Percentiles rank a stretch among this genome's conserved stretches.
phyloP scores from a whole-genome alignment of 2,113 vertebrate genomes.

The Spheniscus mendiculus region DNA sequence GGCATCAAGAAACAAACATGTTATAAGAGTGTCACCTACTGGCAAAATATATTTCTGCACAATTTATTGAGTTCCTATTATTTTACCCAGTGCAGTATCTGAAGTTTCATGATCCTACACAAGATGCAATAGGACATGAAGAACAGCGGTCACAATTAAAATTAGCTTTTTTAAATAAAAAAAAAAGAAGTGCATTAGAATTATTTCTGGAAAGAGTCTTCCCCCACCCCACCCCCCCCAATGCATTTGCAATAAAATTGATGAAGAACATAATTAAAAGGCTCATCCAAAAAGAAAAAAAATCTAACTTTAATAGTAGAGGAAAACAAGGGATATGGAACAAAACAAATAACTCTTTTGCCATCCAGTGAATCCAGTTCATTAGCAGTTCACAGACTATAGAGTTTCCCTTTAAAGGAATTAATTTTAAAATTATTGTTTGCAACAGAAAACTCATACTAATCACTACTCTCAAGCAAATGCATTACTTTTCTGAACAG shows the following conservation, averaged over 20 bases:
- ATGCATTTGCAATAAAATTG: background rate
- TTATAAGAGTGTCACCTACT: conserved; percentile 17
- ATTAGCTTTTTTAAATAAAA: background rate
- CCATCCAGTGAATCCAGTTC: background rate
- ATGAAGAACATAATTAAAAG: background rate
- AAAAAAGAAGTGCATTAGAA: background rate
- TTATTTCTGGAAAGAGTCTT: background rate
- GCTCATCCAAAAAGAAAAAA: background rate
- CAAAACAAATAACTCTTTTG: background rate
- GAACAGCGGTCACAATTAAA: background rate
- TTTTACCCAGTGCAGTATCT: background rate
- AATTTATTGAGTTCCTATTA: background rate
- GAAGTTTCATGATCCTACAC: background rate
- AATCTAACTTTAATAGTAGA: background rate
- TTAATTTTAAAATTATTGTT: background rate
- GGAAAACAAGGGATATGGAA: background rate
- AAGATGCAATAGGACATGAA: background rate
- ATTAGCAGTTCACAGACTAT: background rate
- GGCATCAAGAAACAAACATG: background rate
- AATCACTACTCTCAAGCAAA: background rate
- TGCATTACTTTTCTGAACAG: background rate
- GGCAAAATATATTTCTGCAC: background rate
- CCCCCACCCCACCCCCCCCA: too few species aligned
- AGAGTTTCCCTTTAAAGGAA: background rate
- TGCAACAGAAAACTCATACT: background rate